These are phyloP conservation scores for Sinodicranocentrus sp. DNA, from an alignment of 2,888 invertebrate genomes.

Conservation along the genomic window DNA sequence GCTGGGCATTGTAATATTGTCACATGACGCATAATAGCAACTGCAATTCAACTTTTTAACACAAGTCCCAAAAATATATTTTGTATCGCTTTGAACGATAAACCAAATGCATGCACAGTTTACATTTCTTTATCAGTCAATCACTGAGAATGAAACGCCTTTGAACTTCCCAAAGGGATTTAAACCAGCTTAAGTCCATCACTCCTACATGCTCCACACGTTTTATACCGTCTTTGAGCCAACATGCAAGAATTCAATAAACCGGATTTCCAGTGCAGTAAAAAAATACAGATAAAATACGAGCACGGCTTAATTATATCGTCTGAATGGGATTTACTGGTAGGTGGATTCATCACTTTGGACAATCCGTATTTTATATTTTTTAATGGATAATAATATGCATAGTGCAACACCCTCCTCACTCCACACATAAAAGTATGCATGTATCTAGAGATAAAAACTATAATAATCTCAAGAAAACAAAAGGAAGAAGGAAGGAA, in stretches of 20 bases:
- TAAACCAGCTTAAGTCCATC: not conserved
- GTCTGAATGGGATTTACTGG: constrained; percentile 32
- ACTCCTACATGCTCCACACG: not conserved
- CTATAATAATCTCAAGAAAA: constrained; percentile 9
- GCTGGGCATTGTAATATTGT: too few relatives aligned
- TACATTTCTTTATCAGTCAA: not conserved
- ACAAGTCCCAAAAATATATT: not conserved
- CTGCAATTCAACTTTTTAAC: not conserved
- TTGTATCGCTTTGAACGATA: not conserved
- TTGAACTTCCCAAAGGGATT: not conserved
- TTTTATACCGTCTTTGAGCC: not conserved
- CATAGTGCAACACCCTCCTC: constrained; percentile 3
- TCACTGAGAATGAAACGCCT: constrained; percentile 11
- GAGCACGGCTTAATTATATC: constrained; percentile 38
- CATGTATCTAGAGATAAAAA: not conserved
- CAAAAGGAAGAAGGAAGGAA: constrained; percentile 29
- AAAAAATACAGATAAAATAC: constrained; percentile 26
- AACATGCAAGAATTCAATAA: constrained; percentile 36
- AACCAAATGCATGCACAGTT: not conserved
- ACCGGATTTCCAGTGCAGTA: constrained; percentile 56
- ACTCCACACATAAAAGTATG: not conserved
- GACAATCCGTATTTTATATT: too few relatives aligned
- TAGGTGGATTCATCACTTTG: constrained; percentile 7
- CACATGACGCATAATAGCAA: not conserved
- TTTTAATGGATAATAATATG: not conserved